Evolutionary conservation across 2,113 vertebrate species (phyloP), one percentile per base, ranked within the genome.

Genomic region (Engraulis encrasicolus): DNA sequence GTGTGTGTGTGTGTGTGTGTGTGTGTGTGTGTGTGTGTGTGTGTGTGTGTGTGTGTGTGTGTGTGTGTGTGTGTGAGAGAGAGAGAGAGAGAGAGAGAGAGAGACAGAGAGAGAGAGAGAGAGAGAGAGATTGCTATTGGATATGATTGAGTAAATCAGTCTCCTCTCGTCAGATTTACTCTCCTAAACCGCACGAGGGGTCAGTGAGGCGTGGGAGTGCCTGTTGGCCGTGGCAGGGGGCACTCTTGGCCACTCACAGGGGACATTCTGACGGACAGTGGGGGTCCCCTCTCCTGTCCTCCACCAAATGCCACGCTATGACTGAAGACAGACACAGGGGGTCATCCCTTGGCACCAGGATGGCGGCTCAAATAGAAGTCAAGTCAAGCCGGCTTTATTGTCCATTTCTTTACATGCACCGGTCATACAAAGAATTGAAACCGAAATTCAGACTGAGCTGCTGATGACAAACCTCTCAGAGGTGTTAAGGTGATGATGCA

Each of bases 261-360:
- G 78, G 82, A n/a, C 87, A 31, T 87, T 91, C 91, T 91, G 83
- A 82, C 85, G 90, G 87, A 88, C 84, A 83, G 81, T 27, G 77
- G 79, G 86, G 74, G 11, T 77, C 71, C 45, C n/a, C n/a, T n/a
- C n/a, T n/a, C n/a, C n/a, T n/a, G n/a, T n/a, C n/a, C 84, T 52
- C 80, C 74, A 31, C 40, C 45, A 82, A 71, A 58, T 83, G 78
- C 79, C 74, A 71, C 84, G 71, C 74, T 48, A 74, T 71, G 37
- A 52, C 50, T 80, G 38, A n/a, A 79, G 71, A 18, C 58, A 18
- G 84, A 81, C 85, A 82, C 81, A 82, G 6, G 78, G n/a, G 89
- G 79, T 90, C 85, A 87, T 1, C 27, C 7, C 66, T 49, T 52
- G 50, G 79, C 52, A 48, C 48, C 38, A n/a, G n/a, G n/a, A n/a